Conservation (phyloP, 2,888 invertebrate species). For the Dolichopus griseipennis region DNA sequence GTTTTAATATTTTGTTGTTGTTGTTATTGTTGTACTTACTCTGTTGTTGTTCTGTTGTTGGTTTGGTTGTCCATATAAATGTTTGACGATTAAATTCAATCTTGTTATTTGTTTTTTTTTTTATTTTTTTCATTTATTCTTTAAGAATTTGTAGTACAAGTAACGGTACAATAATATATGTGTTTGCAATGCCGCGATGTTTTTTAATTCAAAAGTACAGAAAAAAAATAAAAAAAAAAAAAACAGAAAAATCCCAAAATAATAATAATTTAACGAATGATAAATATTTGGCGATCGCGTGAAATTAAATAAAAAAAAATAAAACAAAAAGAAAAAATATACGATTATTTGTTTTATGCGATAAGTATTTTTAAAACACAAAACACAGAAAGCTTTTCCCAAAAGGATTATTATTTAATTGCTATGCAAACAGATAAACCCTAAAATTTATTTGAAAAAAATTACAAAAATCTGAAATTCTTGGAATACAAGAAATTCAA, state of each 20-base stretch:
- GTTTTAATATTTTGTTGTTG: background rate
- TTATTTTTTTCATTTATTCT: background rate
- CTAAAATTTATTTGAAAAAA: no score
- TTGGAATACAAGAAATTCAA: no score
- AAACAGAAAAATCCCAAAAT: no score
- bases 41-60: no score
- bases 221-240: no score
- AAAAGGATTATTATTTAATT: background rate
- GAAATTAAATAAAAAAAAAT: background rate
- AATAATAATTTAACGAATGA: background rate
- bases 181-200: background rate
- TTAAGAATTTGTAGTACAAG: background rate
- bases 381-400: no score
- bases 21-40: no score
- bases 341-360: background rate
- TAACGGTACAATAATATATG: slow-evolving; percentile 1
- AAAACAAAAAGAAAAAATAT: background rate
- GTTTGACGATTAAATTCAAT: background rate
- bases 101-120: background rate
- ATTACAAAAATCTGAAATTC: no score
- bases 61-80: background rate
- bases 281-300: background rate
- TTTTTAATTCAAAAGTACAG: no score
- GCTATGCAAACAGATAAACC: background rate
- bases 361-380: background rate